phyloP scores from a whole-genome alignment of 2,113 vertebrate genomes.

The Catharus minimus region DNA sequence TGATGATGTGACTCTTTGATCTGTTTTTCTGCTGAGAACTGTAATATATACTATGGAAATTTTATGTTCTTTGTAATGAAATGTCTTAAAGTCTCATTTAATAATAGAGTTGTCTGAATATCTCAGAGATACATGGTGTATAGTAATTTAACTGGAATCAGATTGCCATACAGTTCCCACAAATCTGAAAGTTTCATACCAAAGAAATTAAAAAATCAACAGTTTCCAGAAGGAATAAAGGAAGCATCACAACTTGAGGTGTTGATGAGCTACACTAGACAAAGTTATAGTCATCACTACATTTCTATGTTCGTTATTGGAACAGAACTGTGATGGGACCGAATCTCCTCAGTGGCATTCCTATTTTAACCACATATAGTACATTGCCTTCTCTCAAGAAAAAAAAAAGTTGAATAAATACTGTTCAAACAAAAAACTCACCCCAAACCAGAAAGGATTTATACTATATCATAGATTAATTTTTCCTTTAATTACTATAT shows the following conservation, averaged over 20 bases:
- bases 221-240: neutral
- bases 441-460: neutral
- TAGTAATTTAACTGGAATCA: neutral
- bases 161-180: neutral
- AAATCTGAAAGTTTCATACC: neutral
- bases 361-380: neutral
- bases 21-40: slow-evolving; percentile 37
- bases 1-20: slow-evolving; percentile 24
- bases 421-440: neutral
- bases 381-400: neutral
- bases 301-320: neutral
- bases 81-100: slow-evolving; percentile 24
- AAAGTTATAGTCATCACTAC: neutral
- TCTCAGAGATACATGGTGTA: neutral
- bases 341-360: neutral
- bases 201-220: slow-evolving; percentile 14
- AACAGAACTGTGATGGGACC: neutral
- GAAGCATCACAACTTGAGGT: neutral
- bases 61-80: slow-evolving; percentile 20
- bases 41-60: neutral
- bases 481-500: neutral
- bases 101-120: neutral
- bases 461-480: neutral
- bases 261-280: neutral
- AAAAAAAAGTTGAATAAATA: neutral